Percentiles rank a stretch among this genome's conserved stretches.
These are phyloP conservation scores for Hetaerina americana DNA, from an alignment of 1,140 invertebrate species.

Conservation along the genomic window DNA sequence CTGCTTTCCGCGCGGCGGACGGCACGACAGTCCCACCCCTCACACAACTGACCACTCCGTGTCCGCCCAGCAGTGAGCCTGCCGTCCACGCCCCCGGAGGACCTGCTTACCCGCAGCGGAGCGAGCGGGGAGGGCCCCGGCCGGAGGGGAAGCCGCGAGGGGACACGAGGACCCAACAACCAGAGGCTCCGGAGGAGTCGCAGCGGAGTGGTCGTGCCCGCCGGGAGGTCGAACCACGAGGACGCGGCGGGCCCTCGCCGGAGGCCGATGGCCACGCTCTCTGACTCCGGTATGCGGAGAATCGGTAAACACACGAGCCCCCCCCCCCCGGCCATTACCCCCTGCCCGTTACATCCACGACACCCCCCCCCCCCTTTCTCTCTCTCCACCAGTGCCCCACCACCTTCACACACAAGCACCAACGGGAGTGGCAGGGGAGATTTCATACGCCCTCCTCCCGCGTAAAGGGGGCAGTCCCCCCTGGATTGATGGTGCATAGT, in stretches of 20 bases:
- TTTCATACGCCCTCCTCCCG: too few relatives aligned
- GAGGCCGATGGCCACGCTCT: not conserved
- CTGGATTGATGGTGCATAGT: too few relatives aligned
- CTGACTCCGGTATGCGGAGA: not conserved
- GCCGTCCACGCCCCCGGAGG: not conserved
- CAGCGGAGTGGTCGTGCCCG: slow-evolving; percentile 19
- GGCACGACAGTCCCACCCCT: too few relatives aligned
- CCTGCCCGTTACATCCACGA: too few relatives aligned
- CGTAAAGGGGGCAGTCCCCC: too few relatives aligned
- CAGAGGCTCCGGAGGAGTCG: slow-evolving; percentile 27
- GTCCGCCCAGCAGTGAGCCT: not conserved
- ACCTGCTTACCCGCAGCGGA: slow-evolving; percentile 2
- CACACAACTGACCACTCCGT: not conserved
- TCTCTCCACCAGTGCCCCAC: too few relatives aligned
- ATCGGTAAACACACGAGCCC: not conserved
- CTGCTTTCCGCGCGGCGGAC: too few relatives aligned
- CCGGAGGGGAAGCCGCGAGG: slow-evolving; percentile 34
- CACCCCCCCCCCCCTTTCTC: too few relatives aligned
- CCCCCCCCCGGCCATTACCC: too few relatives aligned
- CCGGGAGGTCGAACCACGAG: not conserved
- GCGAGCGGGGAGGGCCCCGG: slow-evolving; percentile 2
- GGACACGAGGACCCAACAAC: slow-evolving; percentile 35
- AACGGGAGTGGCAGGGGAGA: too few relatives aligned
- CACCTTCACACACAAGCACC: too few relatives aligned
- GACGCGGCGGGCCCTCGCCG: not conserved